Evolutionary conservation across 2,888 invertebrate genomes (phyloP), one percentile per base, ranked within the genome.

Genomic region (Tipula unca): DNA sequence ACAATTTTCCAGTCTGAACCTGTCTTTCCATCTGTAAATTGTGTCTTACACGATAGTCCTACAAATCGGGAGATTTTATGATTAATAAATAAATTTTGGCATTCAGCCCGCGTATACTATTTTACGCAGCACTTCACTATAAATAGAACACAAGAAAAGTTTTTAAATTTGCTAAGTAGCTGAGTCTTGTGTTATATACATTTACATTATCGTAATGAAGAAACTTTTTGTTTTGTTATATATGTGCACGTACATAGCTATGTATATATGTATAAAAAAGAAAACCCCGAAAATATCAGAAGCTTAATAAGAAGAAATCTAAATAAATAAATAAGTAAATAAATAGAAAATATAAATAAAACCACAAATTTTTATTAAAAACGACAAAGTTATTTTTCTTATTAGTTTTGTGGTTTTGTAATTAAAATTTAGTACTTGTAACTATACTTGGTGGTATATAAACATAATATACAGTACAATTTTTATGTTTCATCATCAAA

Each of bases 381-480:
- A 69, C 69, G 69, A 25, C 69, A 69, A 69, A 69, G 69, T 69
- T 69, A 69, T 69, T 25, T 69, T 69, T 69, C 69, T 69, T 69
- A 69, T 69, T 69, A 69, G 69, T 69, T 69, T 69, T 69, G 69
- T 69, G 69, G 69, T 25, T 69, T 69, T 69, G 69, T 69, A 69
- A 69, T 69, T 69, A 69, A 69, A 69, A 69, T 69, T 69, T 69
- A 69, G 20, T 54, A 54, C 17, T 54, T 54, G 17, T n/a, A 54
- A 54, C 48, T 54, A 54, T 13, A 54, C 17, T 8, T 25, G 10
- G 20, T 25, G 20, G 48, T 48, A 17, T 48, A 32, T 5, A 39
- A 39, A 48, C 17, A 48, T n/a, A n/a, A n/a, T 25, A 3, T 25
- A 25, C 69, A 10, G 1, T 13, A 69, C 69, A 69, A 8, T 8